Percentiles rank a stretch among this genome's conserved stretches.
phyloP scores from a whole-genome alignment of 1,140 invertebrate species.

The Drosophila willistoni region DNA sequence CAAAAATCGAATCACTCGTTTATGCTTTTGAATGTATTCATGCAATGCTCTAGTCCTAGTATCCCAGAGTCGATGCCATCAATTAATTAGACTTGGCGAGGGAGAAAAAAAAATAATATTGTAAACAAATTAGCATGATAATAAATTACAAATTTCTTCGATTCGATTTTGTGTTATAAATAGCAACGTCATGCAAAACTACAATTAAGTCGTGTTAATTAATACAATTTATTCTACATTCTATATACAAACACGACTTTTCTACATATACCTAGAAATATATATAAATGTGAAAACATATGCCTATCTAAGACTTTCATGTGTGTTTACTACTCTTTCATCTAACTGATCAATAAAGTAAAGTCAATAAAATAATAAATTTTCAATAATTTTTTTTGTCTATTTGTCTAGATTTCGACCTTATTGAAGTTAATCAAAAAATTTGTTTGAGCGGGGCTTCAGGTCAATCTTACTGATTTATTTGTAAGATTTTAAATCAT shows the following conservation, averaged over 20 bases:
- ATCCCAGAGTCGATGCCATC: background rate
- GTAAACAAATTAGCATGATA: slow-evolving; percentile 57
- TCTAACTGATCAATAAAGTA: slow-evolving; percentile 53
- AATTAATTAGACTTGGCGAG: background rate
- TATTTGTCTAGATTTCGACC: no score
- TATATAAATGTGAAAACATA: no score
- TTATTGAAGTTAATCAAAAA: no score
- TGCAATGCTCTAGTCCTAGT: background rate
- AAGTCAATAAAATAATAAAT: slow-evolving; percentile 46
- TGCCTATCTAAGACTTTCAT: background rate
- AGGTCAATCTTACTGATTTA: no score
- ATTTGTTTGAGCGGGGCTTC: no score
- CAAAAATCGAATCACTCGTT: no score
- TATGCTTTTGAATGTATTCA: no score
- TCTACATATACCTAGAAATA: background rate
- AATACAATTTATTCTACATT: slow-evolving; percentile 5
- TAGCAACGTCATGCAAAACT: slow-evolving; percentile 33
- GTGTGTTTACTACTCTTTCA: slow-evolving; percentile 30
- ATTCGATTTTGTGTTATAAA: slow-evolving; percentile 15
- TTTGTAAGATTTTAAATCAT: no score
- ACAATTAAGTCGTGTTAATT: slow-evolving; percentile 31
- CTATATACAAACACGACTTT: slow-evolving; percentile 21
- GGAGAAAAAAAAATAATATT: slow-evolving; percentile 32
- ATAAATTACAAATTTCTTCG: slow-evolving; percentile 39
- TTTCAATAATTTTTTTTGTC: no score